A percentile compares a stretch with the other conserved stretches of the same genome.
phyloP scores from a whole-genome alignment of 2,113 vertebrate species.

The Paratilapia polleni region DNA sequence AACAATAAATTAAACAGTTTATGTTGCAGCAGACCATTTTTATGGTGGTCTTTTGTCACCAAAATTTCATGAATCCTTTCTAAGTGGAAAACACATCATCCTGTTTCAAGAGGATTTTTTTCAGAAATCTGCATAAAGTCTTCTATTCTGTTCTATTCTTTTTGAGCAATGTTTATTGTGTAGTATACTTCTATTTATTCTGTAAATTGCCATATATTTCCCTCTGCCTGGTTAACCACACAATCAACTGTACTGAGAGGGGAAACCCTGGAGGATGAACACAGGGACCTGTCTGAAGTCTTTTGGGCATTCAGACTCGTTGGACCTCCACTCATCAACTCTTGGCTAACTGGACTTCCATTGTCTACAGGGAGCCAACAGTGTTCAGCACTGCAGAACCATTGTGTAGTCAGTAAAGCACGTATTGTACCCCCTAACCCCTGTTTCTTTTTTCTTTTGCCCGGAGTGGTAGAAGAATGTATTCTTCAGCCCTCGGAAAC shows the following conservation, averaged over 20 bases:
- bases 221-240: not conserved
- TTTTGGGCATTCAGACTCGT: not conserved
- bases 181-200: conserved; percentile 1
- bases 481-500: not conserved
- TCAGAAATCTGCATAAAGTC: not conserved
- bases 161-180: not conserved
- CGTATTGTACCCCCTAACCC: not conserved
- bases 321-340: not conserved
- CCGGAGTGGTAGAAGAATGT: not conserved
- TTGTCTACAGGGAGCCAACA: not conserved
- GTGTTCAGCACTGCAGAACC: not conserved
- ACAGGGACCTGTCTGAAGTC: not conserved
- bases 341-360: not conserved
- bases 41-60: not conserved
- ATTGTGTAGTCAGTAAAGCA: not conserved
- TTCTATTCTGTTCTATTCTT: not conserved
- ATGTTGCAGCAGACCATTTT: not conserved
- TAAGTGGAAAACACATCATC: not conserved
- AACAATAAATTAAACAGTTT: not conserved
- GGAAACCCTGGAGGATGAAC: not conserved
- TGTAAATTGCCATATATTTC: not conserved
- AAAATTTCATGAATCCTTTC: not conserved
- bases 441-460: not conserved
- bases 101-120: not conserved
- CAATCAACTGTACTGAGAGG: not conserved